Percentiles rank a stretch among this genome's conserved stretches.
These are phyloP conservation scores for Salarias fasciatus DNA, from an alignment of 2,797 vertebrate species.

Conservation along the genomic window DNA sequence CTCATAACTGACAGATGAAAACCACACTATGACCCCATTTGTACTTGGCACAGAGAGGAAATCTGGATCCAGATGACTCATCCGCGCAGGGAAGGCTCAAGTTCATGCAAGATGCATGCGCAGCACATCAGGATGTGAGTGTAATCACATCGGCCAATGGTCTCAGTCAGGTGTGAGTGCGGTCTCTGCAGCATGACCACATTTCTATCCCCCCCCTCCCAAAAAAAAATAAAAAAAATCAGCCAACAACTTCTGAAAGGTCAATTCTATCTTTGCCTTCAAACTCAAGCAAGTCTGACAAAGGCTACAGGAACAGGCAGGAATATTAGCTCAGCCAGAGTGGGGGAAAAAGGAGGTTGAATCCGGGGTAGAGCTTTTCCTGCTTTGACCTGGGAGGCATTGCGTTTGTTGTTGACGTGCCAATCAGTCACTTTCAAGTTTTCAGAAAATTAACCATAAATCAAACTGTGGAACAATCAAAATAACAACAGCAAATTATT, in stretches of 20 bases:
- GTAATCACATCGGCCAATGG: neutral
- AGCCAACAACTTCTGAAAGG: neutral
- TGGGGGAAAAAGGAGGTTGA: neutral
- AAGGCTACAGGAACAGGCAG: neutral
- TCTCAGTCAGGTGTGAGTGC: neutral
- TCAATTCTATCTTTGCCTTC: neutral
- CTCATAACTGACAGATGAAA: neutral
- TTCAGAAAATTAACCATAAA: conserved; percentile 1
- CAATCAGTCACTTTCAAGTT: neutral
- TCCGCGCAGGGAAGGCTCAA: neutral
- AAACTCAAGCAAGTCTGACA: neutral
- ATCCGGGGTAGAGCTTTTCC: neutral
- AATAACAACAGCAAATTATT: neutral
- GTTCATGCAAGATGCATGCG: neutral
- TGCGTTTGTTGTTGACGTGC: conserved; percentile 2
- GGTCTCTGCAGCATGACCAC: neutral
- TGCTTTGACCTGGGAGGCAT: neutral
- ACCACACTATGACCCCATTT: neutral
- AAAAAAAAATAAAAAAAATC: neutral
- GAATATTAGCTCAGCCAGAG: neutral
- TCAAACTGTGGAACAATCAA: neutral
- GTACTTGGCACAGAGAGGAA: neutral
- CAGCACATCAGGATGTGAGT: neutral
- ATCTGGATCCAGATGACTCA: neutral
- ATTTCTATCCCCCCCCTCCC: neutral